Conservation (phyloP, 2,888 invertebrate genomes). For the Dynastes hyllus region DNA sequence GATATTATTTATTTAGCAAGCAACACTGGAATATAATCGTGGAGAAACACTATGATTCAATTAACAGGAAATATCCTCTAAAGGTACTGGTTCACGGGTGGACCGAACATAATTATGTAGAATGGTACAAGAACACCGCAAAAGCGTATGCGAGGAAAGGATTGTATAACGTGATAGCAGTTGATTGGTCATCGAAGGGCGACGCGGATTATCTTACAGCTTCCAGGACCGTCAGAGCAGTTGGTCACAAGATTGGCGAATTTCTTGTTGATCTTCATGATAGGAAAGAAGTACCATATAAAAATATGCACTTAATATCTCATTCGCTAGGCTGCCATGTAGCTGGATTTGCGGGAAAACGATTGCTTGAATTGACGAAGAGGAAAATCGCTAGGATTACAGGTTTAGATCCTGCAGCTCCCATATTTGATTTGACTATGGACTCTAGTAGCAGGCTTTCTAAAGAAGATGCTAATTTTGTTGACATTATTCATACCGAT, state of each 20-base stretch:
- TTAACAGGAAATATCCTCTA: conserved; percentile 45
- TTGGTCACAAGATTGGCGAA: conserved; percentile 62
- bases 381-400: conserved; percentile 69
- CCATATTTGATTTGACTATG: conserved; percentile 68
- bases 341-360: conserved; percentile 62
- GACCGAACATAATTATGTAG: conserved; percentile 67
- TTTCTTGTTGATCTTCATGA: conserved; percentile 54
- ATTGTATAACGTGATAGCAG: conserved; percentile 71
- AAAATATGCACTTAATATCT: conserved; percentile 59
- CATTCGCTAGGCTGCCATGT: conserved; percentile 66
- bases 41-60: neutral
- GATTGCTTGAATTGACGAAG: conserved; percentile 57
- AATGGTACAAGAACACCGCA: conserved; percentile 60
- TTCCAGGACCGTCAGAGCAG: conserved; percentile 59
- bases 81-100: conserved; percentile 72
- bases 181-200: conserved; percentile 71
- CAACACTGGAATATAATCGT: conserved; percentile 30
- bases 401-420: conserved; percentile 74
- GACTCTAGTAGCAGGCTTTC: conserved; percentile 71
- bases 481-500: conserved; percentile 78
- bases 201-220: conserved; percentile 64
- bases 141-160: conserved; percentile 68
- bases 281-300: conserved; percentile 20
- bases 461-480: conserved; percentile 74
- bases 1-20: conserved; percentile 36